Evolutionary conservation across 2,888 invertebrate species (phyloP), one percentile per base, ranked within the genome.

Genomic region (Alentia gelatinosa): DNA sequence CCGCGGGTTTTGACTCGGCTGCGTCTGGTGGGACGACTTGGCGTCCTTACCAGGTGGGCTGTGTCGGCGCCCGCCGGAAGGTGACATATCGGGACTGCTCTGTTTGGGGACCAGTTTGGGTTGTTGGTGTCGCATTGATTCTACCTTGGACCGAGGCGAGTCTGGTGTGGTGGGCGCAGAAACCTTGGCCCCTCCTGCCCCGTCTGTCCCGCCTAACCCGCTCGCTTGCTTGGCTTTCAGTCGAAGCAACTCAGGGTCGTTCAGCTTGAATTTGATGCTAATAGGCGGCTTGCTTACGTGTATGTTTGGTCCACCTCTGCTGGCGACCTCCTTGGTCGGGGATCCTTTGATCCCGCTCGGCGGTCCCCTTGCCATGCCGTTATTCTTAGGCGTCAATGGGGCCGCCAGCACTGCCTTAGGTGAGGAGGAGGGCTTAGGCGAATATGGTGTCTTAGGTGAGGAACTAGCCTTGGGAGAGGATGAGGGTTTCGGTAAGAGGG

Each of bases 11-110:
- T 30, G 26, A 12, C 30, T 30, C 30, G 26, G 33, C 37, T 35
- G 39, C 15, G 79, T 35, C 3, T 35, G 15, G 37, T 35, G 12
- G 47, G 47, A 30, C 26, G 50, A 4, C 23, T 39, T 79, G 19
- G 23, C 79, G 39, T 79, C 79, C 79, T 79, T 79, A 79, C 35
- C 37, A n/a, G 79, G 79, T 0, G 79, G 79, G n/a, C 79, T 79
- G 79, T 35, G 39, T 39, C 39, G 35, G 19, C 23, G 35, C 15
- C n/a, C 26, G 26, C 5, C 5, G 30, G 30, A 26, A 15, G 74
- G 5, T 26, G 19, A 15, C 33, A n/a, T 12, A 33, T 26, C 30
- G 37, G 79, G 79, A 23, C 23, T 86, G 1, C 33, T 47, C 50
- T 86, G 86, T 47, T 86, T 86, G 86, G 47, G 42, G 50, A 86